Evolutionary conservation across 1,140 invertebrate species (phyloP), one percentile per base, ranked within the genome.

Genomic region (Nasonia vitripennis): DNA sequence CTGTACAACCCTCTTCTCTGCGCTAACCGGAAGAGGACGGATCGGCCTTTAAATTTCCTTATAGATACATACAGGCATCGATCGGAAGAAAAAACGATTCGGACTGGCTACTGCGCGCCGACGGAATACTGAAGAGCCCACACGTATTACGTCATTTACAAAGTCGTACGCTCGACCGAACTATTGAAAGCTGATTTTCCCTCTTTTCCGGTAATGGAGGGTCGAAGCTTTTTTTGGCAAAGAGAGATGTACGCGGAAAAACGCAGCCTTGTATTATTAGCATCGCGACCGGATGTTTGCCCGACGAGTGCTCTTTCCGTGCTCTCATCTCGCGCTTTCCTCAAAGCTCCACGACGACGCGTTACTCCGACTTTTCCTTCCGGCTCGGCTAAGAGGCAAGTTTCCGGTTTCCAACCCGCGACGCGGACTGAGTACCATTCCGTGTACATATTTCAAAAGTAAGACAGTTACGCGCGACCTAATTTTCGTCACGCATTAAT

Each of bases 11-110:
- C 14, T 17, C 12, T 14, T 14, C 48, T 51, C 48, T 17, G 55
- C 6, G 55, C 6, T n/a, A 20, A 6, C 20, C 55, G 55, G 20
- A 62, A 62, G 17, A 62, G 12, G 55, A 62, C 0, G 4, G 74
- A 71, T 62, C 27, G 70, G 48, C 71, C 27, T 75, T 62, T 45
- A 17, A 51, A 78, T 78, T 79, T 73, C 68, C 68, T 84, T 71
- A 79, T 73, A 34, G 10, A 71, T 14, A 27, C 10, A 14, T 71
- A 45, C 27, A 10, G 51, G 23, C 68, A 71, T 55, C 45, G 45
- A 71, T 78, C 34, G 14, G 55, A 78, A 17, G 27, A 67, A 68
- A 78, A 68, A 11, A 10, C 34, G 73, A 37, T 68, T 78, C 20
- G n/a, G 14, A 78, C 45, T 51, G 11, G 17, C 23, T 27, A 6